Percentiles rank a stretch among this genome's conserved stretches.
These are phyloP conservation scores for Morpho deidamia DNA, from an alignment of 2,888 invertebrate genomes.

Conservation along the genomic window DNA sequence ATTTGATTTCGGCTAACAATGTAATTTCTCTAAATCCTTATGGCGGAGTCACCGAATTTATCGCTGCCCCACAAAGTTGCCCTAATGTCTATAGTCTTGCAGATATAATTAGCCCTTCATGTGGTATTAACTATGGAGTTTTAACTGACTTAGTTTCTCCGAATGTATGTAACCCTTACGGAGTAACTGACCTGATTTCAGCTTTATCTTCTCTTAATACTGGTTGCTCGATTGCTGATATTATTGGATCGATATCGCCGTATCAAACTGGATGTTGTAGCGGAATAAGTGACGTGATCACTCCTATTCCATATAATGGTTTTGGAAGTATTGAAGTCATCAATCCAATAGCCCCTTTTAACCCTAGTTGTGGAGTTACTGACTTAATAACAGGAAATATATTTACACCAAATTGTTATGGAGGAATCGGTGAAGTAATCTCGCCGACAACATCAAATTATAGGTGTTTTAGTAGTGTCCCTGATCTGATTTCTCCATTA, in stretches of 20 bases:
- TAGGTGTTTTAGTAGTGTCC: not conserved
- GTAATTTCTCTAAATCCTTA: no score
- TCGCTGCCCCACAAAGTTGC: no score
- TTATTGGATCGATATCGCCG: not conserved
- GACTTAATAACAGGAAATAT: not conserved
- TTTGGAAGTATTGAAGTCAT: not conserved
- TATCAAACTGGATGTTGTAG: not conserved
- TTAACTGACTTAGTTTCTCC: not conserved
- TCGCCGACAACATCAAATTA: not conserved
- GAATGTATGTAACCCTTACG: not conserved
- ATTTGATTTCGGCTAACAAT: no score
- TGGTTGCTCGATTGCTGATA: no score
- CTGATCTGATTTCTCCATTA: not conserved
- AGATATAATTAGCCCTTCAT: no score
- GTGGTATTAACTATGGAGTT: not conserved
- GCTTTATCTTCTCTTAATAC: not conserved
- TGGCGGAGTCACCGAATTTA: no score
- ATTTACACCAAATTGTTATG: not conserved
- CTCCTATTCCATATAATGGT: not conserved
- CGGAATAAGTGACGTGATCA: not conserved
- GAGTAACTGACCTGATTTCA: not conserved
- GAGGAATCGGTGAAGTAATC: constrained; percentile 7
- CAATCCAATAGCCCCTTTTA: not conserved
- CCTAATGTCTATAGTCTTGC: no score
- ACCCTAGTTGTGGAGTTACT: not conserved